Percentiles rank a stretch among this genome's conserved stretches.
Conservation (phyloP, 2,797 vertebrate species). For the Iguana delicatissima region DNA sequence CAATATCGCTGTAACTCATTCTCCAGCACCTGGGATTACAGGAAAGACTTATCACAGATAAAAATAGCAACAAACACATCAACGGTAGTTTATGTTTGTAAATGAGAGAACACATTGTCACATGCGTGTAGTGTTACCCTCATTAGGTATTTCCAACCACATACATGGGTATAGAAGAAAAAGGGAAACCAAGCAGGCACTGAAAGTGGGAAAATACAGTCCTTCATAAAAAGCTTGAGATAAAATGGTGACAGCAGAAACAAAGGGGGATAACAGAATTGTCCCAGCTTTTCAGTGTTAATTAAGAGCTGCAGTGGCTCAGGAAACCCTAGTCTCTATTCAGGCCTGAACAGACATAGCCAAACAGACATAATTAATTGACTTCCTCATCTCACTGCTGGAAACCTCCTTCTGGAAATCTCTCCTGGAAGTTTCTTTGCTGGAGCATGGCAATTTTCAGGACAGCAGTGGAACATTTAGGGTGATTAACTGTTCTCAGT, state of each 20-base stretch:
- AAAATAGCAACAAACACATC: background rate
- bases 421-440: no score
- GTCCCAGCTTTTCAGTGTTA: background rate
- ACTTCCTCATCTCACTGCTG: background rate
- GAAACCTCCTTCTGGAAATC: no score
- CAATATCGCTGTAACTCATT: background rate
- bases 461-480: background rate
- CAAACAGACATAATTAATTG: background rate
- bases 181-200: background rate
- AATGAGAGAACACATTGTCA: background rate
- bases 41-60: no score
- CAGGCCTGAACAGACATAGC: background rate
- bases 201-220: background rate
- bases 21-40: background rate
- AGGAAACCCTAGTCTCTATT: background rate
- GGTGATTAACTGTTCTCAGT: background rate
- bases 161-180: background rate
- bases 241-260: background rate
- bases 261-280: background rate
- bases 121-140: background rate
- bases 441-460: background rate
- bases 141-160: background rate
- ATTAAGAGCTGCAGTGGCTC: background rate
- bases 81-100: background rate
- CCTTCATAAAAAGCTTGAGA: background rate